These are phyloP conservation scores for Eriocheir sinensis DNA, from an alignment of 1,140 invertebrate genomes.

Conservation along the genomic window DNA sequence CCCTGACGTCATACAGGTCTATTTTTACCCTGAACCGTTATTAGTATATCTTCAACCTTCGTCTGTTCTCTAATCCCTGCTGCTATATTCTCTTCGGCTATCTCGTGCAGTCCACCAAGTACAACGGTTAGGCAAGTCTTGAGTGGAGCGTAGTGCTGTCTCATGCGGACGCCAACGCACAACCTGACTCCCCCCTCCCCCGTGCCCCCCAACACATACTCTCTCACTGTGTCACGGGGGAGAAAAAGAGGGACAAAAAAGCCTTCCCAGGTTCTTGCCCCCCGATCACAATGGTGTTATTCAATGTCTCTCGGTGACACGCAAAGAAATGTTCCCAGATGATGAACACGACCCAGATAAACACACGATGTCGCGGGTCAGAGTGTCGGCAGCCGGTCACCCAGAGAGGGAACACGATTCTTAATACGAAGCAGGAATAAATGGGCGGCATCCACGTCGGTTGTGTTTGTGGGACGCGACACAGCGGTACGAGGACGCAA, in stretches of 20 bases:
- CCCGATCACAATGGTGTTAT: constrained; percentile 13
- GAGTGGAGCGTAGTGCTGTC: no score
- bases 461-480: not conserved
- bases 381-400: not conserved
- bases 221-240: not conserved
- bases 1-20: no score
- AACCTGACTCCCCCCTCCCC: no score
- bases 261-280: not conserved
- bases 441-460: not conserved
- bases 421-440: not conserved
- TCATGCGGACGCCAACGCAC: no score
- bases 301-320: not conserved
- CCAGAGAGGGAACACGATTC: not conserved
- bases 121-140: no score
- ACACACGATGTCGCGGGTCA: not conserved
- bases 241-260: not conserved
- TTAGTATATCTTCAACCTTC: no score
- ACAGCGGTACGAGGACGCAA: not conserved
- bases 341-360: not conserved
- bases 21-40: no score
- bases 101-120: no score
- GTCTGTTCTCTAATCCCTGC: no score
- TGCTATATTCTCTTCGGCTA: no score
- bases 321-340: not conserved
- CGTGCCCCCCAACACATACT: no score